Evolutionary conservation across 2,797 vertebrate genomes (phyloP).

Genomic region (Harpagifer antarcticus): DNA sequence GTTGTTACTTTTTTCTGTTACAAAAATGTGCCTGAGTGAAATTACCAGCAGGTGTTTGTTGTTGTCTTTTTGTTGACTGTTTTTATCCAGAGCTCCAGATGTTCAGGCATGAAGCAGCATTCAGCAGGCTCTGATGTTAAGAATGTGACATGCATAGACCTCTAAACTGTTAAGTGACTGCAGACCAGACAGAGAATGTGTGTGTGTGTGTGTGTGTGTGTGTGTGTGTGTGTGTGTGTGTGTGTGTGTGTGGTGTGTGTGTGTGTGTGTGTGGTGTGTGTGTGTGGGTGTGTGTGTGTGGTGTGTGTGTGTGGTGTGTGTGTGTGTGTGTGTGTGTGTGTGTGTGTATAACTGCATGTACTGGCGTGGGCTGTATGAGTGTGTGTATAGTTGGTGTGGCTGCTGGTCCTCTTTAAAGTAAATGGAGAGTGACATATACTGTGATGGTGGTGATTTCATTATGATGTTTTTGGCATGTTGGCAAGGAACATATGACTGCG

Average conservation of each 20-base stretch:
- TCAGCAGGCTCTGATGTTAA: slow-evolving; percentile 75
- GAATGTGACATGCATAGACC: slow-evolving; percentile 79
- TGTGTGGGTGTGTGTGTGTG: too few species aligned
- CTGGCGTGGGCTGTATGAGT: too few species aligned
- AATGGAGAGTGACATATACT: slow-evolving; percentile 49
- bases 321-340: too few species aligned
- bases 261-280: too few species aligned
- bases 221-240: neutral
- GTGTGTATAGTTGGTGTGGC: too few species aligned
- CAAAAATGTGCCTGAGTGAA: slow-evolving; percentile 74
- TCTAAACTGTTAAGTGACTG: slow-evolving; percentile 71
- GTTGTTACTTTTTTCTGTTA: slow-evolving; percentile 29
- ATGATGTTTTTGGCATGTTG: slow-evolving; percentile 53
- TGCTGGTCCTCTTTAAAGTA: slow-evolving; percentile 57
- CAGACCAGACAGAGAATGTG: slow-evolving; percentile 52
- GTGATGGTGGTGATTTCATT: slow-evolving; percentile 46
- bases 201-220: too few species aligned
- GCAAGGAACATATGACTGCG: slow-evolving; percentile 42
- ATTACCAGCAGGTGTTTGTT: slow-evolving; percentile 60
- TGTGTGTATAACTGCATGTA: too few species aligned
- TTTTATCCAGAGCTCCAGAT: slow-evolving; percentile 55
- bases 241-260: too few species aligned
- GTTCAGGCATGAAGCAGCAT: slow-evolving; percentile 62
- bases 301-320: too few species aligned
- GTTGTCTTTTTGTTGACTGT: slow-evolving; percentile 23